Conservation (phyloP, 2,113 vertebrate genomes). For the Cyanoderma ruficeps region DNA sequence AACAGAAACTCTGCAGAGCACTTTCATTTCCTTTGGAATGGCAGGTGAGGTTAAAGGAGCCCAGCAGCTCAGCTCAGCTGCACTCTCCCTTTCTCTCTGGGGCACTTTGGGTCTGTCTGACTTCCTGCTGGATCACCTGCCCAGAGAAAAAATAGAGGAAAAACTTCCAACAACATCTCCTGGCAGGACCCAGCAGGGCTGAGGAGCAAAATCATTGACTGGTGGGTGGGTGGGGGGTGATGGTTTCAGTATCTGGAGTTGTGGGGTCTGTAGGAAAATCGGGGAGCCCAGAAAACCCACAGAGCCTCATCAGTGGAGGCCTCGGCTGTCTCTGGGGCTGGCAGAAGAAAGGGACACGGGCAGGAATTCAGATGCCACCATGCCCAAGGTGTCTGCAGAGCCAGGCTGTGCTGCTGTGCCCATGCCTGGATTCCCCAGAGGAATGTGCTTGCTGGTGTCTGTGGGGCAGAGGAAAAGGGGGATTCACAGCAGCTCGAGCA, state of each 20-base stretch:
- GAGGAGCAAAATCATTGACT: not conserved
- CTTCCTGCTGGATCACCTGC: not conserved
- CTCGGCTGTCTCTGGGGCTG: not conserved
- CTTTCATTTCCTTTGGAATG: not conserved
- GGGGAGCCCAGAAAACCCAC: not conserved
- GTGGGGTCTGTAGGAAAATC: not conserved
- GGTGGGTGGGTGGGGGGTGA: not conserved
- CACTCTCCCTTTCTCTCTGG: no score
- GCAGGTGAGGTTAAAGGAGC: not conserved
- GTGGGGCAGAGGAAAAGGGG: not conserved
- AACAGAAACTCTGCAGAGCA: not conserved
- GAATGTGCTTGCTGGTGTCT: not conserved
- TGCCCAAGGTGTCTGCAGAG: rapidly evolving
- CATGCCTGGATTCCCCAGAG: not conserved
- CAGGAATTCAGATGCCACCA: not conserved
- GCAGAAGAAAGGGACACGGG: not conserved
- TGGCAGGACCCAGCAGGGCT: not conserved
- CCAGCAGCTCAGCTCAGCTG: not conserved
- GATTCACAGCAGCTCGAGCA: not conserved
- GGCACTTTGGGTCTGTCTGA: not conserved
- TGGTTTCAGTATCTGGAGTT: no score
- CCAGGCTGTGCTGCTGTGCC: not conserved
- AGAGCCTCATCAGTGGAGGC: not conserved
- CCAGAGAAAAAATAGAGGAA: not conserved
- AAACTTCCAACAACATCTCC: not conserved